phyloP scores from a whole-genome alignment of 2,888 invertebrate species.

The Ceriagrion tenellum region DNA sequence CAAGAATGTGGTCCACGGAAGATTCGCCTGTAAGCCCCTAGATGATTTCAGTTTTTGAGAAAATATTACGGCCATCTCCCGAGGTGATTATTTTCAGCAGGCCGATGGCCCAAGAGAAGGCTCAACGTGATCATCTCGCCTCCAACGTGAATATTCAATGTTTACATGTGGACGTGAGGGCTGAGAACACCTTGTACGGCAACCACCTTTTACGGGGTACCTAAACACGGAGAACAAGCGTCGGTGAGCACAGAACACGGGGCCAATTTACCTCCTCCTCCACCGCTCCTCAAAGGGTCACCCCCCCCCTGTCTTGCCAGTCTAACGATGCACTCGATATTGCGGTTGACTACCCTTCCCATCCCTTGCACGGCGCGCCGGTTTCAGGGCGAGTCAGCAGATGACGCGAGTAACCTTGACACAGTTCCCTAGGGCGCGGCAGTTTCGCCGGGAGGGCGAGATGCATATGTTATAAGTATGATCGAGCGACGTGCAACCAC shows the following conservation, averaged over 20 bases:
- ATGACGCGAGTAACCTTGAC: conserved; percentile 7
- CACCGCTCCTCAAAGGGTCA: neutral
- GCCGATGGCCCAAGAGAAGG: neutral
- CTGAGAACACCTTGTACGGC: neutral
- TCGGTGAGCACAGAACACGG: neutral
- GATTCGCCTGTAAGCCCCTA: too few relatives aligned
- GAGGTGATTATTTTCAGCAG: neutral
- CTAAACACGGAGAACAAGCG: neutral
- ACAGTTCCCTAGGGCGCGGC: neutral
- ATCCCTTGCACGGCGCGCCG: neutral
- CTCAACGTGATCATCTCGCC: too few relatives aligned
- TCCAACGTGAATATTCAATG: neutral
- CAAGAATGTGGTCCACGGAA: too few relatives aligned
- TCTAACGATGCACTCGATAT: neutral
- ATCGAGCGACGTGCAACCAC: neutral
- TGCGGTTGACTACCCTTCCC: neutral
- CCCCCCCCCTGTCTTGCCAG: neutral
- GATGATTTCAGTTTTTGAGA: too few relatives aligned
- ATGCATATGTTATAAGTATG: neutral
- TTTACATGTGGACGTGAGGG: neutral
- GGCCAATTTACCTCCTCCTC: neutral
- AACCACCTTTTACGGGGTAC: neutral
- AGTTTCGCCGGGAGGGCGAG: neutral
- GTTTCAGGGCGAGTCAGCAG: neutral
- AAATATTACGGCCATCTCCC: neutral